These are phyloP conservation scores for Labia minor DNA, from an alignment of 2,888 invertebrate genomes.

Conservation along the genomic window DNA sequence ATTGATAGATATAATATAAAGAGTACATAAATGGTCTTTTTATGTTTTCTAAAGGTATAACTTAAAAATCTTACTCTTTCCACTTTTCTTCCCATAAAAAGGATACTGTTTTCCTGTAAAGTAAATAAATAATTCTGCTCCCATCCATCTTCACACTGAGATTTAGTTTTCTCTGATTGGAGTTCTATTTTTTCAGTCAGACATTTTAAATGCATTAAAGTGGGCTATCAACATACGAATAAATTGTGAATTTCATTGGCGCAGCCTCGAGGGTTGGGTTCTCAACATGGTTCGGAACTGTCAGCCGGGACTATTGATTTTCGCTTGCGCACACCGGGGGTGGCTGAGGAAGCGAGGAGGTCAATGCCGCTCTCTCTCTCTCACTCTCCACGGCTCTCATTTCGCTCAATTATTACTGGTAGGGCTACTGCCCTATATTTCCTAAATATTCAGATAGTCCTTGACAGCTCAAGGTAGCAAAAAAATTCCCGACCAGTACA, in stretches of 20 bases:
- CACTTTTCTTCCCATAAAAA: no score
- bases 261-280: not conserved
- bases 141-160: no score
- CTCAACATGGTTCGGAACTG: not conserved
- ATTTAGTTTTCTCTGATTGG: no score
- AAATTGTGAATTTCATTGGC: not conserved
- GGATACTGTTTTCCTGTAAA: no score
- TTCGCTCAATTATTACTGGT: not conserved
- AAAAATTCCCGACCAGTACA: no score
- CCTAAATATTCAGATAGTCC: not conserved
- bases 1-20: no score
- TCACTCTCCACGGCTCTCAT: not conserved
- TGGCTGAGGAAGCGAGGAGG: not conserved
- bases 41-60: no score
- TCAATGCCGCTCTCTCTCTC: not conserved
- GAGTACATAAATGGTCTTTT: no score
- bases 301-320: slow-evolving; percentile 9
- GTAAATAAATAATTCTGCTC: no score
- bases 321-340: slow-evolving; percentile 7
- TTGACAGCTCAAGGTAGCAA: no score
- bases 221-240: not conserved
- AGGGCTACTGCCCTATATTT: not conserved
- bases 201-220: not conserved
- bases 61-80: no score
- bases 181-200: no score